Percentiles rank a stretch among this genome's conserved stretches.
Conservation (phyloP, 1,140 invertebrate species). For the Acyrthosiphon pisum region DNA sequence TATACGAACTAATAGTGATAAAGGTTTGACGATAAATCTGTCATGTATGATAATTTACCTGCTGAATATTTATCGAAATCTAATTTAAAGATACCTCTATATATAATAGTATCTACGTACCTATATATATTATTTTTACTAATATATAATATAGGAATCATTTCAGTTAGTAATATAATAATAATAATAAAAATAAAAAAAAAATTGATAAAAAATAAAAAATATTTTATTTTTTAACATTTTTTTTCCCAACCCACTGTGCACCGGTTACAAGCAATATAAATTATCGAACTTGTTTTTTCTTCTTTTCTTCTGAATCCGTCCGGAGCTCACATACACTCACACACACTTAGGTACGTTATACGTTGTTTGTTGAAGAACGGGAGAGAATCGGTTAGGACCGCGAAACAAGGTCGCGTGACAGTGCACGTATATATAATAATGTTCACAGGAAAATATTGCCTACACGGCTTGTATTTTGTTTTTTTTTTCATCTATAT, state of each 20-base stretch:
- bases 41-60: conserved; percentile 29
- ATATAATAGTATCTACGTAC: background rate
- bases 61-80: conserved; percentile 42
- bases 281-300: conserved; percentile 54
- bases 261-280: conserved; percentile 45
- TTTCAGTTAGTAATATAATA: conserved; percentile 30
- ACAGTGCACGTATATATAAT: conserved; percentile 34
- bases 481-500: background rate
- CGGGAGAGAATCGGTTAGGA: conserved; percentile 44
- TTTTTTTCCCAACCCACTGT: conserved; percentile 3
- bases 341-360: background rate
- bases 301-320: background rate
- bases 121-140: background rate
- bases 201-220: conserved; percentile 31
- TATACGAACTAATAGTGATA: conserved; percentile 40
- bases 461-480: conserved; percentile 34
- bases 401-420: conserved; percentile 54
- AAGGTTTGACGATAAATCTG: conserved; percentile 37
- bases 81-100: conserved; percentile 22
- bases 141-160: background rate
- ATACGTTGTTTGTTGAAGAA: conserved; percentile 42
- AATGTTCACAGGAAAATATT: conserved; percentile 42
- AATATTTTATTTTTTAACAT: conserved; percentile 45
- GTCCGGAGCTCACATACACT: background rate
- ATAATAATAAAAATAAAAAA: conserved; percentile 37